Percentiles rank a stretch among this genome's conserved stretches.
Conservation (phyloP, 2,113 vertebrate genomes). For the Callocephalon fimbriatum region DNA sequence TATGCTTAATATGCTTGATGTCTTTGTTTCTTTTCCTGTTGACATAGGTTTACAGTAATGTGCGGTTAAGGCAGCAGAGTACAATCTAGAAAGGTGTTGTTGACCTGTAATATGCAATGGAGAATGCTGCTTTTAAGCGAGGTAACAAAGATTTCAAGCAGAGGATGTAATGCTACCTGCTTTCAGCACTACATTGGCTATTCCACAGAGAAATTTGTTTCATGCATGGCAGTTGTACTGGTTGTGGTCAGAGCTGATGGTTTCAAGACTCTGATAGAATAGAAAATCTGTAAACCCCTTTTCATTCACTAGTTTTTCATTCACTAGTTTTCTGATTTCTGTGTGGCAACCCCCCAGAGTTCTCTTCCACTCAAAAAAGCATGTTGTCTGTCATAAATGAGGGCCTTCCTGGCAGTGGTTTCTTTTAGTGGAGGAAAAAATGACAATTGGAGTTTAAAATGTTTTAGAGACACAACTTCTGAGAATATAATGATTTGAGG, state of each 20-base stretch:
- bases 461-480: background rate
- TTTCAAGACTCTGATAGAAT: background rate
- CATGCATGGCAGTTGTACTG: background rate
- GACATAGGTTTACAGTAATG: background rate
- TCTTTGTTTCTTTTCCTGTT: background rate
- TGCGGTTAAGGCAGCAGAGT: background rate
- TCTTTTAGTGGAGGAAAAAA: background rate
- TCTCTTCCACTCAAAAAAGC: background rate
- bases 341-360: fast-evolving
- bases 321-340: background rate
- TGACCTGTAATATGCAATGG: background rate
- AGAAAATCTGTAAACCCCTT: background rate
- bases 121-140: background rate
- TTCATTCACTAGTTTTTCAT: background rate
- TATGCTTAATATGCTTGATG: background rate
- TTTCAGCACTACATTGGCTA: background rate
- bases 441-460: background rate
- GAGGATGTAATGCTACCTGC: background rate
- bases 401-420: background rate
- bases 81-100: background rate
- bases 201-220: background rate
- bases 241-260: background rate
- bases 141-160: background rate
- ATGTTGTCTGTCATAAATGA: background rate
- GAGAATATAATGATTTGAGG: background rate